These are phyloP conservation scores for Rachycentron canadum DNA, from an alignment of 2,797 vertebrate genomes.

Conservation along the genomic window DNA sequence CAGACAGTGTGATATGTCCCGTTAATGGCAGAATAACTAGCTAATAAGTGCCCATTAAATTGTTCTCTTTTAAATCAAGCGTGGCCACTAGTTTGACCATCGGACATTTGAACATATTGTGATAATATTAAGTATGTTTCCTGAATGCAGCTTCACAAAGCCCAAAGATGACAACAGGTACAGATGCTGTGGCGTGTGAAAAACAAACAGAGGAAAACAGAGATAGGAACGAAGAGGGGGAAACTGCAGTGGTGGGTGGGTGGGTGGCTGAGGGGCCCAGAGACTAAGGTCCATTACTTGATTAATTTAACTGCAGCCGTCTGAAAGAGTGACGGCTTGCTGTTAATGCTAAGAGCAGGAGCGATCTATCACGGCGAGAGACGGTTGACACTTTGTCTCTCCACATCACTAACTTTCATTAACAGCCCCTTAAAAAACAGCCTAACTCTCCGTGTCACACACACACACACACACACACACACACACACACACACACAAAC, in stretches of 20 bases:
- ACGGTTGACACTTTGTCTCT: slow-evolving; percentile 65
- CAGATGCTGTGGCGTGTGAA: slow-evolving; percentile 5
- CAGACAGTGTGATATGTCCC: too few species aligned
- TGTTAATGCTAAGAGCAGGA: slow-evolving; percentile 65
- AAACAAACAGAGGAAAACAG: slow-evolving; percentile 20
- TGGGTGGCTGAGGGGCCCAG: too few species aligned
- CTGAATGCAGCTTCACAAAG: background rate
- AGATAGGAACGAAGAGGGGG: slow-evolving; percentile 10
- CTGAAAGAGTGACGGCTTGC: slow-evolving; percentile 64
- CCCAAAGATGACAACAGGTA: background rate
- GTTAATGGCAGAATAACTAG: background rate
- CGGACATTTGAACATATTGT: background rate
- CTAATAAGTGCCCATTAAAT: too few species aligned
- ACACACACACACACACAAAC: slow-evolving; percentile 7
- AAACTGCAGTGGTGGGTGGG: background rate
- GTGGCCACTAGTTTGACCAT: background rate
- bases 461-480: slow-evolving; percentile 21
- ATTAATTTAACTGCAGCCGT: slow-evolving; percentile 70
- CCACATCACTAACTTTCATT: slow-evolving; percentile 77
- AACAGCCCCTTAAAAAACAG: slow-evolving; percentile 67
- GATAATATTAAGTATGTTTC: background rate
- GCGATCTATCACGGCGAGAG: slow-evolving; percentile 69
- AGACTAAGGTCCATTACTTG: slow-evolving; percentile 70
- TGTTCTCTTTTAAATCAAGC: background rate
- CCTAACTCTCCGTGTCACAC: slow-evolving; percentile 9